Evolutionary conservation across 2,113 vertebrate genomes (phyloP), one percentile per base, ranked within the genome.

Genomic region (Psilopsiagon aurifrons): DNA sequence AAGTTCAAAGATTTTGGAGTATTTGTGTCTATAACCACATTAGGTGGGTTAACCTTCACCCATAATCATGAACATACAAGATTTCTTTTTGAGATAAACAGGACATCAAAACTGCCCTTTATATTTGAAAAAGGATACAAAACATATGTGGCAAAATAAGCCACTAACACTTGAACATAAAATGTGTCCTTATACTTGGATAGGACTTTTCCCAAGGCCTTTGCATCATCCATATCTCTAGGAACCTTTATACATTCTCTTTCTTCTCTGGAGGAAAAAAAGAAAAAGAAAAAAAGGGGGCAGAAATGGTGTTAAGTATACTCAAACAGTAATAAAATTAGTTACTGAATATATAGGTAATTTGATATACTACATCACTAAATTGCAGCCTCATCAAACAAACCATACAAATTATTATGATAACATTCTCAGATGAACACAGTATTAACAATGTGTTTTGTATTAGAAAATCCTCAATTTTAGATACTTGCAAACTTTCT

Each of bases 151-250:
- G 99, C 97, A 97, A 99, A 99, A 97, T 99, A 99, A 83, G 99
- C 99, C 95, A 99, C 97, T 97, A 99, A 98, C 88, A 99, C 99
- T 98, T 99, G 99, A 94, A 99, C 98, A 27, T 99, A 99, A 97
- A 99, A 99, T 3, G 99, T 99, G 97, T 99, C 99, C 97, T 99
- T 99, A 85, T 99, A 99, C 96, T 99, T 99, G 87, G 99, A 99
- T 85, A 99, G 98, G 80, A 99, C 99, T 87, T 98, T 99, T 95
- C 99, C 99, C 98, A 99, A 97, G 68, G 99, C 99, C 97, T 99
- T 99, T 92, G 99, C 99, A 96, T 99, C 99, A 78, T 99, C 99
- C 99, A 99, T 99, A 96, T 99, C 99, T 98, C 99, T 99, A 31
- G 99, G 99, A 95, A 99, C 97, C 96, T 99, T 99, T 94, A 99